phyloP scores from a whole-genome alignment of 2,797 vertebrate species.

The Tenualosa ilisha region DNA sequence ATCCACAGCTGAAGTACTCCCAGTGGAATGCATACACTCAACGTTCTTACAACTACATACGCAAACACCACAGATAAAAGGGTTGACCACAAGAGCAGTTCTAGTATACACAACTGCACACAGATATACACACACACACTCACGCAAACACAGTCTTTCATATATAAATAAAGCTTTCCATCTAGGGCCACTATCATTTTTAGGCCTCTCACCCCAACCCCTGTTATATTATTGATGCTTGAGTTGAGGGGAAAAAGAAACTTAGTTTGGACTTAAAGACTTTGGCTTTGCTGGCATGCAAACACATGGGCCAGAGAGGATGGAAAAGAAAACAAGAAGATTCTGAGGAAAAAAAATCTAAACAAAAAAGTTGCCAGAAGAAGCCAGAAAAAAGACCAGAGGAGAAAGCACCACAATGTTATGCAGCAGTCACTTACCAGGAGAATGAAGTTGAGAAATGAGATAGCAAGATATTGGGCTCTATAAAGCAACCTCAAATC shows the following conservation, averaged over 20 bases:
- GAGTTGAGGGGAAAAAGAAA: slow-evolving; percentile 59
- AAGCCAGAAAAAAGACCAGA: slow-evolving; percentile 36
- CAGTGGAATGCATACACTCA: slow-evolving; percentile 63
- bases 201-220: slow-evolving; percentile 53
- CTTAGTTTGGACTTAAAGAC: slow-evolving; percentile 60
- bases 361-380: background rate
- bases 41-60: slow-evolving; percentile 49
- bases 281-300: slow-evolving; percentile 53
- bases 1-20: slow-evolving; percentile 64
- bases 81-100: slow-evolving; percentile 63
- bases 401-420: slow-evolving; percentile 29
- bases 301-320: slow-evolving; percentile 50
- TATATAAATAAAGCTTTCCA: slow-evolving; percentile 65
- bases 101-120: slow-evolving; percentile 46
- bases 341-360: background rate
- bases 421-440: background rate
- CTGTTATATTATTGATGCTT: slow-evolving; percentile 67
- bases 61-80: slow-evolving; percentile 65
- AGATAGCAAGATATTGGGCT: background rate
- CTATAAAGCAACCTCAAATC: too few species aligned
- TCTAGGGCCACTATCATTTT: slow-evolving; percentile 53
- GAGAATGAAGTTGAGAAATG: background rate
- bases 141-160: slow-evolving; percentile 36
- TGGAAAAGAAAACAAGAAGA: background rate
- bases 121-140: slow-evolving; percentile 1